Evolutionary conservation across 1,140 invertebrate genomes (phyloP).

Genomic region (Bathynomus jamesi): DNA sequence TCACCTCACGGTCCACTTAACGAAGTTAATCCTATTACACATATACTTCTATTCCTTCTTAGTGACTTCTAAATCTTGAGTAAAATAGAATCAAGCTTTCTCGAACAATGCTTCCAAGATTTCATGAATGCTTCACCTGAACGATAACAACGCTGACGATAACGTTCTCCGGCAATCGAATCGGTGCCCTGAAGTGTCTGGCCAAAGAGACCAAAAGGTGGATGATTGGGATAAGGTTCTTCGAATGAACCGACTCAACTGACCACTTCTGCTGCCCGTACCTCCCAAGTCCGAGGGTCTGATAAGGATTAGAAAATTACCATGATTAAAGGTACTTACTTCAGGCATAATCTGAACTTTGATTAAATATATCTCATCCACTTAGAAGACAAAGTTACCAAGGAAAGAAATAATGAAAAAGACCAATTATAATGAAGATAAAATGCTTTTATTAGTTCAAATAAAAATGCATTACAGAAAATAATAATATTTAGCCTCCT

Average conservation of each 20-base stretch:
- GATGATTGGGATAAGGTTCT: constrained; percentile 91
- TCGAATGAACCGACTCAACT: constrained; percentile 89
- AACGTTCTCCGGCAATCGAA: constrained; percentile 92
- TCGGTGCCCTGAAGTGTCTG: constrained; percentile 86
- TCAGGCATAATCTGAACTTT: background rate
- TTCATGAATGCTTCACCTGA: no score
- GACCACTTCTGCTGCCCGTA: constrained; percentile 71
- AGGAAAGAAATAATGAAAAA: background rate
- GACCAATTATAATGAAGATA: no score
- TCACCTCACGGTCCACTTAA: no score
- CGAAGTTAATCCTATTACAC: no score
- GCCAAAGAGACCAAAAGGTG: constrained; percentile 88
- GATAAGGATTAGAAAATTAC: constrained; percentile 18
- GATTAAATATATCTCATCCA: constrained; percentile 2
- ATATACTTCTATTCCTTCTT: no score
- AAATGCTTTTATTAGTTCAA: no score
- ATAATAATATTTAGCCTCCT: no score
- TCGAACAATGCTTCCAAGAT: no score
- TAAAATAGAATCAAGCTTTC: no score
- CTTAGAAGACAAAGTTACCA: background rate
- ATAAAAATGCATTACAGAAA: no score
- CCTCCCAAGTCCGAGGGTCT: constrained; percentile 53
- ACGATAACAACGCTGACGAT: constrained; percentile 82
- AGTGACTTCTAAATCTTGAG: no score
- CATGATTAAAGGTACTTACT: background rate